Base-by-base conservation (phyloP, 2,113 vertebrate species). In the Tyrannus savana region DNA sequence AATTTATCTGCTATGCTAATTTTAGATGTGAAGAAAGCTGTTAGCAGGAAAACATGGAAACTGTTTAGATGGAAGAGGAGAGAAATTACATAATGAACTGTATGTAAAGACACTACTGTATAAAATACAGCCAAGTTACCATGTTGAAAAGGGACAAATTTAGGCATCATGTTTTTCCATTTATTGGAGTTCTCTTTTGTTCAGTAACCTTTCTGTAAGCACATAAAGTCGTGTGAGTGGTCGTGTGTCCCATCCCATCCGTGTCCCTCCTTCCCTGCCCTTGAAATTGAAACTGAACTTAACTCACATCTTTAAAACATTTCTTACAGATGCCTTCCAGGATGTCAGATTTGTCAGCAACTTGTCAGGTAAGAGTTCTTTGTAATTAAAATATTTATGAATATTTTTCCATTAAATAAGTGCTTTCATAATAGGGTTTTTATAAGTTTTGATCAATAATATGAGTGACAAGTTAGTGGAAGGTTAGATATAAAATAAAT, bases 331-430 rank as follows among this genome's bases (percentile, higher is more conserved):
- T 99, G 99, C 97, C 99, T 99, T 98, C 99, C 99, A 99, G 99
- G 99, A 99, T 99, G 99, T 98, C 99, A 99, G 93, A 99, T 99
- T 96, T 99, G 99, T 97, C 99, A 99, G 96, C 99, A 99, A 91
- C 98, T 99, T 63, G 99, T 99, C 97, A 98, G 99, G 99, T 99
- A 96, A 98, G 98, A 89, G 12, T 74, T 79, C 55, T 95, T 82
- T 60, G 31, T 46, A 85, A 84, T 87, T 75, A 49, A 16, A 76
- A 9, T 84, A 50, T 75, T 69, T 73, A 35, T 82, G 25, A 92
- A 22, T 39, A 6, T 62, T 58, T 89, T 41, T 14, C 66, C 59
- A 55, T 90, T 90, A 69, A 91, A 59, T n/a, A 71, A 82, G 23
- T 7, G 0, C 58, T 89, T 87, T 75, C 66, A 14, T 84, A 46